phyloP scores from a whole-genome alignment of 2,797 vertebrate species.

The Avahi laniger region DNA sequence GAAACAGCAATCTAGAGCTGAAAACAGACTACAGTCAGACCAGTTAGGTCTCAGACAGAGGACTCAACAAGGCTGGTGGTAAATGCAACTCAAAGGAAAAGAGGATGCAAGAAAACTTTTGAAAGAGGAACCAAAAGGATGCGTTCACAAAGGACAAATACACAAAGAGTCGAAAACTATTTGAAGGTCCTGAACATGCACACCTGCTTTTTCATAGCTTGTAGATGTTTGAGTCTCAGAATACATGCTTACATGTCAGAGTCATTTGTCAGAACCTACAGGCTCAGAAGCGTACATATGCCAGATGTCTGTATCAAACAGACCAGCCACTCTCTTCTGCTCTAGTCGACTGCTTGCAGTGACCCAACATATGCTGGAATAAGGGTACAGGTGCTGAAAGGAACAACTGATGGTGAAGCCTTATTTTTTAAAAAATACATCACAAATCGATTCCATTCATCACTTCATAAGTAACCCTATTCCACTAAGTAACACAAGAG shows the following conservation, averaged over 20 bases:
- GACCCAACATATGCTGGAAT: not conserved
- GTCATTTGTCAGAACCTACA: not conserved
- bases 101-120: not conserved
- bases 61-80: not conserved
- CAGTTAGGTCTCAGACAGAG: not conserved
- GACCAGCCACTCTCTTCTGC: not conserved
- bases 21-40: not conserved
- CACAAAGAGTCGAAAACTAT: not conserved
- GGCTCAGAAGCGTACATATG: not conserved
- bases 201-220: not conserved
- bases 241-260: not conserved
- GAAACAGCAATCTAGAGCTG: not conserved
- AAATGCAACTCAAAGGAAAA: constrained; percentile 39
- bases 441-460: not conserved
- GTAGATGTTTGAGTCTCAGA: not conserved
- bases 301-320: not conserved
- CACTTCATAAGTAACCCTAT: not conserved
- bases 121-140: not conserved
- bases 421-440: not conserved
- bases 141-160: not conserved
- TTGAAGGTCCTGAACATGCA: not conserved
- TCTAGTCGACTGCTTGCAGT: not conserved
- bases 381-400: not conserved
- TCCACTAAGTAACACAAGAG: not conserved
- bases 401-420: not conserved